A percentile compares a stretch with the other conserved stretches of the same genome.
Evolutionary conservation across 2,888 invertebrate genomes (phyloP).

Genomic region (Pantelozetes paolii): DNA sequence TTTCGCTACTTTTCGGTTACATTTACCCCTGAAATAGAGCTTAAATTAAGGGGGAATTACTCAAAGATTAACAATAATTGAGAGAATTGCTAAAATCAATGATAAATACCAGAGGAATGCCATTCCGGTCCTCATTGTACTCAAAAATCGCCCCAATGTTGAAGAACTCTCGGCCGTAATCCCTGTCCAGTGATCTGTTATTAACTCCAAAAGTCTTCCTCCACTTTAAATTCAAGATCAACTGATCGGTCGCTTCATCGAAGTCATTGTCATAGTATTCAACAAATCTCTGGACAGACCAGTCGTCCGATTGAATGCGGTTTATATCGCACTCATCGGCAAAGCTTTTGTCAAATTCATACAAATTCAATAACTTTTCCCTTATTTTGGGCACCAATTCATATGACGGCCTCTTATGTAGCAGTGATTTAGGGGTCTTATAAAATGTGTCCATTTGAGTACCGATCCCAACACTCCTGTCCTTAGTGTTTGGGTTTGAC

Average conservation of each 20-base stretch:
- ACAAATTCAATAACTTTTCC: neutral
- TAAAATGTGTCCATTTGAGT: slow-evolving; percentile 1
- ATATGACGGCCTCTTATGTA: slow-evolving; percentile 12
- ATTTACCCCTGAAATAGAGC: neutral
- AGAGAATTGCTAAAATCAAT: neutral
- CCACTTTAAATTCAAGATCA: neutral
- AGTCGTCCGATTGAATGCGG: neutral
- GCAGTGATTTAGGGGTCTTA: slow-evolving; percentile 12
- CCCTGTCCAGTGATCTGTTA: neutral
- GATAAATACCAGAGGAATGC: slow-evolving; percentile 15
- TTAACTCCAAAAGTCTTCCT: slow-evolving; percentile 8
- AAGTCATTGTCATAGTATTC: slow-evolving; percentile 26
- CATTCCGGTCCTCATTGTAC: slow-evolving; percentile 20
- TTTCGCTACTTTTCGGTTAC: slow-evolving; percentile 23
- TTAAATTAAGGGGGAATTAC: neutral
- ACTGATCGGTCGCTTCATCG: neutral
- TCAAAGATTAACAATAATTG: neutral
- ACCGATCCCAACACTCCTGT: neutral
- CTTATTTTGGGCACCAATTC: slow-evolving; percentile 9
- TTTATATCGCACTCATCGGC: slow-evolving; percentile 25
- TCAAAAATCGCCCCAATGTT: neutral
- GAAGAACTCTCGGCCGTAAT: slow-evolving; percentile 5
- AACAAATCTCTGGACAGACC: slow-evolving; percentile 23
- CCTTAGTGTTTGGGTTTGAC: neutral
- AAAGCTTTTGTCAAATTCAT: neutral